Conservation (phyloP, 1,140 invertebrate genomes). For the Neomicropteryx cornuta region DNA sequence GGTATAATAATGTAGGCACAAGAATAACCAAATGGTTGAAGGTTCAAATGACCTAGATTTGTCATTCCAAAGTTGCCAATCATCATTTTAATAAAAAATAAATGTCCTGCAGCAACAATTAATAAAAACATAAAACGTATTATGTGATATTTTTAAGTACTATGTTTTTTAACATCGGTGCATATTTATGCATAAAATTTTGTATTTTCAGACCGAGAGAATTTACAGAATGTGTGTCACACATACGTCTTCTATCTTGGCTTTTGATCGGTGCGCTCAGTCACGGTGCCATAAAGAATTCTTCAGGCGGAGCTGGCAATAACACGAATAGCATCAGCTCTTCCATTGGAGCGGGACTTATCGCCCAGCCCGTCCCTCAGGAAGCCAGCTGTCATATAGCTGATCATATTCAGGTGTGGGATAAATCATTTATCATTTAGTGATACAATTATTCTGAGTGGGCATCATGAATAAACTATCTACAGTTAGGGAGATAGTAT, state of each 20-base stretch:
- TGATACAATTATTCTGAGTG: too few species aligned
- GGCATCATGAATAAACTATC: too few species aligned
- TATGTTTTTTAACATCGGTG: too few species aligned
- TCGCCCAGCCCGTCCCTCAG: conserved; percentile 85
- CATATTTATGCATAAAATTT: conserved; percentile 4
- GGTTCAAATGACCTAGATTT: too few species aligned
- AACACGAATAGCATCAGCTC: conserved; percentile 18
- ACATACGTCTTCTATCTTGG: conserved; percentile 93
- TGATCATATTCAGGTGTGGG: conserved; percentile 83
- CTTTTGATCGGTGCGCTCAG: conserved; percentile 86
- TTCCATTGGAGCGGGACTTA: conserved; percentile 19
- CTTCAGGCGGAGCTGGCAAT: conserved; percentile 16
- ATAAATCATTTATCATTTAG: neutral
- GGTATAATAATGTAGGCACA: too few species aligned
- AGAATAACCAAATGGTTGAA: too few species aligned
- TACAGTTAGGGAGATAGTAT: too few species aligned
- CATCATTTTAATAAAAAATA: too few species aligned
- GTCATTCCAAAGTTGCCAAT: too few species aligned
- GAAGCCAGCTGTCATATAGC: conserved; percentile 93
- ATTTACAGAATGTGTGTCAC: conserved; percentile 90
- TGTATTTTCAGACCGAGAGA: conserved; percentile 65
- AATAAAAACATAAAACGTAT: conserved; percentile 1
- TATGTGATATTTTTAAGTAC: too few species aligned
- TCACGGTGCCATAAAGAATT: conserved; percentile 43
- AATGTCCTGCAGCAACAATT: too few species aligned